Conservation (phyloP, 2,888 invertebrate genomes). For the Caradrina clavipalpis region DNA sequence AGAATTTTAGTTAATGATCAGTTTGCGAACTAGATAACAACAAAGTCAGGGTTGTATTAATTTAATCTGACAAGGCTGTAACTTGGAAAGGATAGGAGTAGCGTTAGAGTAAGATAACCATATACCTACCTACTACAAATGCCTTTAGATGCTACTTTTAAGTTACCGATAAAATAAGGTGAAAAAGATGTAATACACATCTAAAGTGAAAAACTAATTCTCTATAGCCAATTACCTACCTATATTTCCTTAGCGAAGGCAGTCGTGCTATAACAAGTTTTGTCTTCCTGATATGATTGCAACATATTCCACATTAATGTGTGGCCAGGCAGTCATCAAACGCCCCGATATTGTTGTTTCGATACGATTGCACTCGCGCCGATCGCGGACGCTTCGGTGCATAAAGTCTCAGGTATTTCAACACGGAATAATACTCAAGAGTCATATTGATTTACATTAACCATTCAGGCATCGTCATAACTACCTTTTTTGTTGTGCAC, state of each 20-base stretch:
- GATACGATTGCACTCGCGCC: constrained; percentile 41
- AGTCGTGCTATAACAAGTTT: background rate
- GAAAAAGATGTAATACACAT: no score
- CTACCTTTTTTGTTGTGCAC: constrained; percentile 12
- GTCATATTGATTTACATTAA: constrained; percentile 49
- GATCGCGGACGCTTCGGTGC: constrained; percentile 37
- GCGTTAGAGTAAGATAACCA: constrained; percentile 26
- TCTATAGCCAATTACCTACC: no score
- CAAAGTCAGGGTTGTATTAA: constrained; percentile 68
- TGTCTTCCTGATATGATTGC: constrained; percentile 31
- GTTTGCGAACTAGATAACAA: constrained; percentile 54
- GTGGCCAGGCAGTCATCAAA: constrained; percentile 12
- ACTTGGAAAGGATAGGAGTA: constrained; percentile 53
- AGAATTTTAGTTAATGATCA: constrained; percentile 54
- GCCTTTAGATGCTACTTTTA: background rate
- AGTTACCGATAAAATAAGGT: background rate
- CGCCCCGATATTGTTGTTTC: constrained; percentile 36
- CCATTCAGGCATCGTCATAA: constrained; percentile 1
- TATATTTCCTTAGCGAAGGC: background rate
- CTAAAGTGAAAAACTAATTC: no score
- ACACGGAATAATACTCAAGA: constrained; percentile 37
- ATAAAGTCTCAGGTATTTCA: constrained; percentile 47
- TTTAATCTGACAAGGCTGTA: constrained; percentile 54
- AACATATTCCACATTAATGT: constrained; percentile 18
- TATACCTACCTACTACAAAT: background rate